Evolutionary conservation across 2,113 vertebrate genomes (phyloP).

Genomic region (Colossoma macropomum): DNA sequence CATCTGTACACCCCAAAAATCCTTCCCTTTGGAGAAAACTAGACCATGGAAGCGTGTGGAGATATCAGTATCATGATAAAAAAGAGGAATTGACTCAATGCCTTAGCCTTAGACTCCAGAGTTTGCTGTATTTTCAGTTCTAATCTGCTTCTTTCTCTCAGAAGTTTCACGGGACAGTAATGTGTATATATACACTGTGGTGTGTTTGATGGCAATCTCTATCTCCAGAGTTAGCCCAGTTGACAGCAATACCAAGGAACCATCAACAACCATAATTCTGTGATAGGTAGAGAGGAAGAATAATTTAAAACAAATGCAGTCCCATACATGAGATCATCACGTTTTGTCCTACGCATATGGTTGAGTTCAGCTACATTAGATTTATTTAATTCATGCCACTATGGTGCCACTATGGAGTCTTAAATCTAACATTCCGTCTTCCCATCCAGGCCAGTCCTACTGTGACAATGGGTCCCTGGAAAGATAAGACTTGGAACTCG

Average conservation of each 20-base stretch:
- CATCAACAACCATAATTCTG: neutral
- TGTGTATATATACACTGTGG: neutral
- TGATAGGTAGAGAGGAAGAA: neutral
- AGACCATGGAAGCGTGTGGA: neutral
- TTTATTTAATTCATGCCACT: neutral
- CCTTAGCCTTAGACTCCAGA: neutral
- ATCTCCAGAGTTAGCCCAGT: neutral
- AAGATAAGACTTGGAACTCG: conserved; percentile 57
- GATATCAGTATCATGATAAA: neutral
- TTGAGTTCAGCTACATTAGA: neutral
- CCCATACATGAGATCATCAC: neutral
- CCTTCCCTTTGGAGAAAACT: neutral
- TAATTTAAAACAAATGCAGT: neutral
- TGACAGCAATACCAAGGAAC: neutral
- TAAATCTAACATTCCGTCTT: conserved; percentile 50
- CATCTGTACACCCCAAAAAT: neutral
- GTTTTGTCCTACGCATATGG: neutral
- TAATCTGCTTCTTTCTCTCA: neutral
- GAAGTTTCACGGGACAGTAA: neutral
- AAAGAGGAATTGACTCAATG: neutral
- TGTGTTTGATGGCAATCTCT: neutral
- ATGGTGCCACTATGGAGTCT: conserved; percentile 36
- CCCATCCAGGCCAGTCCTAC: conserved; percentile 54
- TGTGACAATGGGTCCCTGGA: conserved; percentile 11
- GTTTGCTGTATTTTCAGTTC: neutral